phyloP scores from a whole-genome alignment of 2,888 invertebrate species.

The Catocala fraxini region DNA sequence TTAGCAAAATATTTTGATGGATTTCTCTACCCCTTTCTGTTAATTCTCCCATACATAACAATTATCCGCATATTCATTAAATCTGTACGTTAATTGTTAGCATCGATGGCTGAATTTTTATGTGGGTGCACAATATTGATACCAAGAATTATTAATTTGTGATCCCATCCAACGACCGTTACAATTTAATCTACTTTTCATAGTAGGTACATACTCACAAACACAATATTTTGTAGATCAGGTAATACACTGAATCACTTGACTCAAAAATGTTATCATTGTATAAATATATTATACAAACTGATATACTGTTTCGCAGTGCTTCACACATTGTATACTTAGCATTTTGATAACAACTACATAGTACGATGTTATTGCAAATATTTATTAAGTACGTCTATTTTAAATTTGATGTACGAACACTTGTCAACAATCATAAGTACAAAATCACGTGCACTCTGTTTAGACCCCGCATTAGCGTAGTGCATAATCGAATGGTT shows the following conservation, averaged over 20 bases:
- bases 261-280: neutral
- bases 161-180: too few species aligned
- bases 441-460: conserved; percentile 13
- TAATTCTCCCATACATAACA: too few species aligned
- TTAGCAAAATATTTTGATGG: too few species aligned
- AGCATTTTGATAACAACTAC: conserved; percentile 36
- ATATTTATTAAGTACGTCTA: conserved; percentile 17
- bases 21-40: too few species aligned
- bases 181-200: too few species aligned
- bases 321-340: conserved; percentile 29
- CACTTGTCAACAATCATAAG: neutral
- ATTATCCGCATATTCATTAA: too few species aligned
- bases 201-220: too few species aligned
- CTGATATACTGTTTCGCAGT: neutral
- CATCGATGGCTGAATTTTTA: neutral
- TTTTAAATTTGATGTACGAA: conserved; percentile 2
- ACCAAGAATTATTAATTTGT: too few species aligned
- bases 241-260: too few species aligned
- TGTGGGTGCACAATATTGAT: neutral
- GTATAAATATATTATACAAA: neutral
- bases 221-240: too few species aligned
- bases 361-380: conserved; percentile 24
- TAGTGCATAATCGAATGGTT: too few species aligned
- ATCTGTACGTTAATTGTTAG: neutral
- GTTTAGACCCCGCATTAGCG: too few species aligned